Evolutionary conservation across 2,113 vertebrate species (phyloP).

Genomic region (Halcyon malimbica): DNA sequence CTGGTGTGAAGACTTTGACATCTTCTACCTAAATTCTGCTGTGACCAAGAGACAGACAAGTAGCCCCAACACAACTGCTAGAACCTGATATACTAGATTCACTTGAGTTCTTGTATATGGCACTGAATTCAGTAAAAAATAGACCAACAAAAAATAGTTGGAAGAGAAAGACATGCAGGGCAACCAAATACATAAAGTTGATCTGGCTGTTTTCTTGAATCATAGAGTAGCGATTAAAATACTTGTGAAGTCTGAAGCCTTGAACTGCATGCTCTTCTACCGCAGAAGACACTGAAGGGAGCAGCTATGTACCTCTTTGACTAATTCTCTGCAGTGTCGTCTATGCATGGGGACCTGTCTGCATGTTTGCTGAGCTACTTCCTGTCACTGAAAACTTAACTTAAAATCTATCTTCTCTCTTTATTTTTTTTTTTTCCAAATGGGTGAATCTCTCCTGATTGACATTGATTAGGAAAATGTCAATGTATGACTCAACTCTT

Average conservation of each 20-base stretch:
- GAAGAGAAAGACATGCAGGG: neutral
- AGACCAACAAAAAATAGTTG: neutral
- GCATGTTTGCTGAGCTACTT: neutral
- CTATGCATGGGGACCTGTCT: neutral
- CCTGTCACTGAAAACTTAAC: neutral
- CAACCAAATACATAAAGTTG: neutral
- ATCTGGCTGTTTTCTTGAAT: neutral
- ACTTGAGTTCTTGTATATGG: neutral
- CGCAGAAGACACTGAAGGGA: neutral
- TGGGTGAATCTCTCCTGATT: neutral
- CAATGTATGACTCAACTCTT: neutral
- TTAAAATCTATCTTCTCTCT: neutral
- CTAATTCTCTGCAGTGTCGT: neutral
- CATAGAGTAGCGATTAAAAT: neutral
- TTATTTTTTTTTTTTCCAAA: neutral
- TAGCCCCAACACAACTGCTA: neutral
- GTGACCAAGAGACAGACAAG: neutral
- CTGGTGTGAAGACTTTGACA: neutral
- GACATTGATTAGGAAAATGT: neutral
- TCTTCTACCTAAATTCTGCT: neutral
- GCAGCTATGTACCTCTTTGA: neutral
- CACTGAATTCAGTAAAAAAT: neutral
- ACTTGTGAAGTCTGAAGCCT: neutral
- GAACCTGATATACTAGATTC: neutral
- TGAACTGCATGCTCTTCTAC: neutral